Conservation (phyloP, 92 coral and sea anemone genomes). For the Hydrozoanthus gracilis region DNA sequence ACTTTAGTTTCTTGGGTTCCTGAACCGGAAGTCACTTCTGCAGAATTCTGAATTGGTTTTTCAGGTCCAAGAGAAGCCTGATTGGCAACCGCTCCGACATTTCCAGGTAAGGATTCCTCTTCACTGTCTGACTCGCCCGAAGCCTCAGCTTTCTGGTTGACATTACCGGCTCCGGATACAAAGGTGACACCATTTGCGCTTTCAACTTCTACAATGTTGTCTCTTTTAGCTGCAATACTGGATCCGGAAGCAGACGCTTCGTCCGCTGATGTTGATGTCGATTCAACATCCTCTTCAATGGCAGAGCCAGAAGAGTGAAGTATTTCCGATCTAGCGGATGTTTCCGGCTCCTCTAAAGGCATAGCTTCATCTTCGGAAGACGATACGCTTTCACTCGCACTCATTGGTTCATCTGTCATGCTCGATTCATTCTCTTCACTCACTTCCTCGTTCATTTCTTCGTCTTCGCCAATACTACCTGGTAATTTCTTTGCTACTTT, state of each 20-base stretch:
- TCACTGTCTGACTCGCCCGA: conserved; percentile 70
- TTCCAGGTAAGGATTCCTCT: conserved; percentile 84
- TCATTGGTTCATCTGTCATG: conserved; percentile 50
- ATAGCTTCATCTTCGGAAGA: conserved; percentile 40
- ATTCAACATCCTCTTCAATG: conserved; percentile 48
- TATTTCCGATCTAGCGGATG: conserved; percentile 33
- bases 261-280: conserved; percentile 58
- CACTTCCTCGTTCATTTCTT: conserved; percentile 63
- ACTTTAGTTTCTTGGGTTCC: conserved; percentile 1
- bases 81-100: conserved; percentile 75
- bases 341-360: conserved; percentile 56
- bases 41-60: background rate
- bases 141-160: conserved; percentile 48
- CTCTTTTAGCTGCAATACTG: conserved; percentile 50
- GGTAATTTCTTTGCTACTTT: conserved; percentile 53
- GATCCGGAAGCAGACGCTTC: conserved; percentile 48
- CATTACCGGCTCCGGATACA: conserved; percentile 68
- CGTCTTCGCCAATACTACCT: conserved; percentile 85
- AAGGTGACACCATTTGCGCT: conserved; percentile 81
- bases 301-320: conserved; percentile 51
- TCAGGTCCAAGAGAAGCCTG: conserved; percentile 67
- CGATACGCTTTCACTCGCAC: conserved; percentile 17
- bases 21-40: conserved; percentile 21
- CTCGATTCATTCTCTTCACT: conserved; percentile 61
- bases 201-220: conserved; percentile 67